Conservation (phyloP, 2,113 vertebrate species). For the Bubalus kerabau region DNA sequence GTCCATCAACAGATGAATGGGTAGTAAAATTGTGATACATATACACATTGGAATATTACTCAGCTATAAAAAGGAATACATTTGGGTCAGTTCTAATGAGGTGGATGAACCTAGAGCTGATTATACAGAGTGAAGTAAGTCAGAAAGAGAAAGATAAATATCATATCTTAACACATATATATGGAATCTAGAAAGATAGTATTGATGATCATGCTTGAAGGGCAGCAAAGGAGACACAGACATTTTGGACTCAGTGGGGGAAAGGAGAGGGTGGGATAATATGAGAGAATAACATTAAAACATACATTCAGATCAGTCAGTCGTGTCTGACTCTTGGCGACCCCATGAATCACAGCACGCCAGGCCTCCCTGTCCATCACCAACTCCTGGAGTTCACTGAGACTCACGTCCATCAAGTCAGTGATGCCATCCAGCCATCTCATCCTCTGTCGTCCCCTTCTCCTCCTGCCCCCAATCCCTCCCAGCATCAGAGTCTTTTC, state of each 20-base stretch:
- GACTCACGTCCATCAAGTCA: too few species aligned
- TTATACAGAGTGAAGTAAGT: background rate
- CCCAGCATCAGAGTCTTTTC: too few species aligned
- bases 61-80: background rate
- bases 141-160: background rate
- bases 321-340: too few species aligned
- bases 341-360: too few species aligned
- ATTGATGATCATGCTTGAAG: background rate
- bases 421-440: too few species aligned
- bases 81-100: background rate
- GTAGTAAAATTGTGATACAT: background rate
- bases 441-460: too few species aligned
- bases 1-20: background rate
- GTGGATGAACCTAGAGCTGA: background rate
- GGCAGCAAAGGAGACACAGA: background rate
- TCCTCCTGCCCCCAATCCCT: too few species aligned
- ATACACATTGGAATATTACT: background rate
- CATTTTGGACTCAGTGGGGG: background rate
- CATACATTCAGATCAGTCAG: background rate
- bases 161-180: background rate
- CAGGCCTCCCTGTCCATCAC: too few species aligned
- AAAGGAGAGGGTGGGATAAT: background rate
- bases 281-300: background rate
- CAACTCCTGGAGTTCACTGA: too few species aligned
- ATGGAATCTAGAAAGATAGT: background rate